These are phyloP conservation scores for Telmatochromis sp. DNA, from an alignment of 2,113 vertebrate genomes.

Conservation along the genomic window DNA sequence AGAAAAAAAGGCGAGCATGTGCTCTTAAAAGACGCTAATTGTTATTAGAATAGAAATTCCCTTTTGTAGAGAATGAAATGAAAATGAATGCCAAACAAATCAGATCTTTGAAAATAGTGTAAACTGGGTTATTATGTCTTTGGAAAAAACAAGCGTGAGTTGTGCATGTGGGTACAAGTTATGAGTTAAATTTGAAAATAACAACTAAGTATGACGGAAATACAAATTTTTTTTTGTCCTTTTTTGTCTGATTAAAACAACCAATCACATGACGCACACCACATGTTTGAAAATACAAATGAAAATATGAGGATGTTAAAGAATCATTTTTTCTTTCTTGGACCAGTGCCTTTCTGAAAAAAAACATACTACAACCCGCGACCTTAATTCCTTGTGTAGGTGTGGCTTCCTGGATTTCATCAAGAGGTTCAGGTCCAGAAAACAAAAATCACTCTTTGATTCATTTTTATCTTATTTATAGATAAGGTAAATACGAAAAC, in stretches of 20 bases:
- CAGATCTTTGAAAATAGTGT: neutral
- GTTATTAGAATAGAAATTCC: neutral
- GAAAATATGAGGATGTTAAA: neutral
- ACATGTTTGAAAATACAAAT: neutral
- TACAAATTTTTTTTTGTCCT: rapidly evolving
- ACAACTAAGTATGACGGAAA: rapidly evolving
- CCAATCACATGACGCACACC: neutral
- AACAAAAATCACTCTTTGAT: neutral
- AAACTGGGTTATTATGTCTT: neutral
- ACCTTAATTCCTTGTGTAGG: rapidly evolving
- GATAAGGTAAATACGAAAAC: neutral
- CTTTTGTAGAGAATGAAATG: neutral
- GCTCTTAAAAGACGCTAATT: neutral
- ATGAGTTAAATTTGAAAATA: neutral
- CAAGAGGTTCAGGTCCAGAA: neutral
- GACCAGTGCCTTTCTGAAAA: neutral
- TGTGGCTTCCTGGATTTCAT: neutral
- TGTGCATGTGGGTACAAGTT: neutral
- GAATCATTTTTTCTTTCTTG: neutral
- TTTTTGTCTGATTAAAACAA: neutral
- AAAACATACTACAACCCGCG: neutral
- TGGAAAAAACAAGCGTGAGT: neutral
- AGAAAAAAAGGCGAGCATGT: neutral
- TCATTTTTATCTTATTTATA: neutral
- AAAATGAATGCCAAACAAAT: neutral